Evolutionary conservation across 2,797 vertebrate genomes (phyloP).

Genomic region (Enteromius anoplus): DNA sequence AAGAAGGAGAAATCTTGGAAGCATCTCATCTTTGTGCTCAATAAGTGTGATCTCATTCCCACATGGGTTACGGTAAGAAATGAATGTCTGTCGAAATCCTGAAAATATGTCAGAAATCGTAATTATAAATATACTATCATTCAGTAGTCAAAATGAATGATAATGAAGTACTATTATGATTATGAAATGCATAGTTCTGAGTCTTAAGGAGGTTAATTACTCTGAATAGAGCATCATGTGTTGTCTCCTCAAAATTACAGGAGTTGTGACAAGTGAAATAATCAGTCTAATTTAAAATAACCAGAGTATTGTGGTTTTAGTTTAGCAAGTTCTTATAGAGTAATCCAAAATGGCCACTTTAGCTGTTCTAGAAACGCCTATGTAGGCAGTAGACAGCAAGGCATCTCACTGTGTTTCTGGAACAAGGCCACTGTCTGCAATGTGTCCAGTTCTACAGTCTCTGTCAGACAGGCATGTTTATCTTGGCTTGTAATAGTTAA

Average conservation of each 20-base stretch:
- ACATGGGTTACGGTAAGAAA: constrained; percentile 94
- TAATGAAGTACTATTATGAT: too few relatives aligned
- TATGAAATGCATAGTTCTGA: background rate
- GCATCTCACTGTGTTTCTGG: constrained; percentile 4
- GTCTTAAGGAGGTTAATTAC: background rate
- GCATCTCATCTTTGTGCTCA: constrained; percentile 95
- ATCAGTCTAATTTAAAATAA: background rate
- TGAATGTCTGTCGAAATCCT: background rate
- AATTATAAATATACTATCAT: background rate
- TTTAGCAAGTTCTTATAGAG: background rate
- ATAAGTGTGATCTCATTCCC: constrained; percentile 97
- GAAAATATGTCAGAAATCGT: background rate
- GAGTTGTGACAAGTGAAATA: background rate
- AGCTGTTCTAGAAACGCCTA: background rate
- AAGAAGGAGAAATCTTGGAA: constrained; percentile 99
- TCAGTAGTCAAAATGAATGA: background rate
- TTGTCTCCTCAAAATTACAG: background rate
- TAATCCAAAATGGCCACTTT: background rate
- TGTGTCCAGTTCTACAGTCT: background rate
- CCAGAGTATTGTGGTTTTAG: background rate
- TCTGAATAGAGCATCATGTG: background rate
- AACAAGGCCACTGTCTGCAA: background rate
- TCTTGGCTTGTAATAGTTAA: constrained; percentile 9
- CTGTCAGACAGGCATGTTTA: constrained; percentile 19
- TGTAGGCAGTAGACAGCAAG: background rate